Evolutionary conservation across 1,140 invertebrate species (phyloP).

Genomic region (Watersipora subatra): DNA sequence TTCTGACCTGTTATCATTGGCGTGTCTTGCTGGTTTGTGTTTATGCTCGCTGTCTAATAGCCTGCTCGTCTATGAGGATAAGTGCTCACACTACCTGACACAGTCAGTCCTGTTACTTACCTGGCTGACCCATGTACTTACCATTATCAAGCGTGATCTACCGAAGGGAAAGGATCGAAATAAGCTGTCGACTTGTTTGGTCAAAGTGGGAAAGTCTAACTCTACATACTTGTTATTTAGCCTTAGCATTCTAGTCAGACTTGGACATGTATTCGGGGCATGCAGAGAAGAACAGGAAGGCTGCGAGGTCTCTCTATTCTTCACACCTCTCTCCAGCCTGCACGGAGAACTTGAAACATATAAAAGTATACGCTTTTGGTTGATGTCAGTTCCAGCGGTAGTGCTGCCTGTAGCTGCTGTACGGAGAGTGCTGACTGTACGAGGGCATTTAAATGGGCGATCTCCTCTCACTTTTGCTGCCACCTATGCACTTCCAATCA

Average conservation of each 20-base stretch:
- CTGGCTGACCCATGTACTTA: not conserved
- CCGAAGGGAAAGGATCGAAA: not conserved
- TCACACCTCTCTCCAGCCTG: constrained; percentile 24
- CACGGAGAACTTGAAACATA: not conserved
- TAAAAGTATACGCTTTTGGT: not conserved
- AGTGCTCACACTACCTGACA: constrained; percentile 29
- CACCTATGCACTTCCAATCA: constrained; percentile 16
- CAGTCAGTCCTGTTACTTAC: constrained; percentile 22
- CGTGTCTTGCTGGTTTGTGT: constrained; percentile 15
- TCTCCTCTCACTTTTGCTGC: constrained; percentile 38
- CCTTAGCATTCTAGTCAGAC: constrained; percentile 29
- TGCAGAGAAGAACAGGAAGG: constrained; percentile 74
- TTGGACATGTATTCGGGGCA: constrained; percentile 53
- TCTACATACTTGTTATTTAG: constrained; percentile 11
- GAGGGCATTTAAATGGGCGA: constrained; percentile 63
- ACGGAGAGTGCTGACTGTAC: constrained; percentile 51
- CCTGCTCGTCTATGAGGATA: constrained; percentile 74
- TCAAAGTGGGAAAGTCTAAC: not conserved
- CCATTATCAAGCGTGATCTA: not conserved
- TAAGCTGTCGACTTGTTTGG: not conserved
- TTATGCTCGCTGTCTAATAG: constrained; percentile 70
- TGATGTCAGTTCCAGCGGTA: not conserved
- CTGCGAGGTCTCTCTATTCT: constrained; percentile 41
- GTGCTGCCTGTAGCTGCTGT: constrained; percentile 45
- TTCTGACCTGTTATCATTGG: constrained; percentile 12